A percentile compares a stretch with the other conserved stretches of the same genome.
Conservation (phyloP, 2,113 vertebrate species). For the Pseudois nayaur region DNA sequence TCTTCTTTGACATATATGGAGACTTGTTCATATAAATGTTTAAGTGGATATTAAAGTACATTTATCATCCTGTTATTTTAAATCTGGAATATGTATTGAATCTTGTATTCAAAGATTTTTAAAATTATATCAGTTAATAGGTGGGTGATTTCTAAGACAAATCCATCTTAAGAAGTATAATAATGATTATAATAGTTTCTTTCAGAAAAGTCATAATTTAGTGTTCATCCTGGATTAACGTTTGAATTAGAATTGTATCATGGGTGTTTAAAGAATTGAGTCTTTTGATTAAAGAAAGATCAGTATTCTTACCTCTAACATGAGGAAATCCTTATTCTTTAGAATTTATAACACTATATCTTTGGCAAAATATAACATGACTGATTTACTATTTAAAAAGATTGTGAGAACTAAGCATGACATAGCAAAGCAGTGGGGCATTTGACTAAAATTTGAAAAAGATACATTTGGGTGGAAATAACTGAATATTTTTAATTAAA, state of each 20-base stretch:
- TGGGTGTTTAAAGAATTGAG: neutral
- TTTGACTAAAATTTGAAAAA: slow-evolving; percentile 30
- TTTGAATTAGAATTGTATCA: neutral
- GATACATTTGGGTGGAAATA: neutral
- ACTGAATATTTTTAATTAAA: slow-evolving; percentile 51
- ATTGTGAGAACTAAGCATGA: neutral
- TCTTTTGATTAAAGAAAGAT: neutral
- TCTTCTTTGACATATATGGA: neutral
- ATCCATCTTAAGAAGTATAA: neutral
- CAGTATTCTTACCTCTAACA: neutral
- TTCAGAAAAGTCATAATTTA: neutral
- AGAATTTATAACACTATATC: slow-evolving; percentile 3
- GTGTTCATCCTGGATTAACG: neutral
- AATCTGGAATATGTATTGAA: slow-evolving; percentile 1
- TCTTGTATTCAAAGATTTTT: neutral
- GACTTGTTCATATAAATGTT: neutral
- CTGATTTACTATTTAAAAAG: neutral
- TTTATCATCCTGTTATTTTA: neutral
- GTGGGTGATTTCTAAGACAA: neutral
- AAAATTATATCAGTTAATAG: neutral
- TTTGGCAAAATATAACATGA: neutral
- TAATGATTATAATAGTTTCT: neutral
- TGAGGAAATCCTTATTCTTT: slow-evolving; percentile 3
- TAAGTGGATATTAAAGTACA: neutral
- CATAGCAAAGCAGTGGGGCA: neutral